A percentile compares a stretch with the other conserved stretches of the same genome.
phyloP scores from a whole-genome alignment of 1,140 invertebrate species.

The Zaprionus africanus region DNA sequence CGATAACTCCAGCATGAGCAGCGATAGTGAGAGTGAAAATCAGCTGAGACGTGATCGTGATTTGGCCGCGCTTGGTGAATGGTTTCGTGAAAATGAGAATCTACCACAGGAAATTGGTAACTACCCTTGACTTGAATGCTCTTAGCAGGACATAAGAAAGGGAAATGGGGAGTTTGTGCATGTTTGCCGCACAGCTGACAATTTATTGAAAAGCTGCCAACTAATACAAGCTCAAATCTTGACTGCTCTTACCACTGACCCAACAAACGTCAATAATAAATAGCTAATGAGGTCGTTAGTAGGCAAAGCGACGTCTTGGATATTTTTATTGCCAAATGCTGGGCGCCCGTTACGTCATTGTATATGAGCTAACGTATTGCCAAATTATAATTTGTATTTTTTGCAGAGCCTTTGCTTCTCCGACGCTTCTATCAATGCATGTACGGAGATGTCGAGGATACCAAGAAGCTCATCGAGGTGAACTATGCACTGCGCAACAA shows the following conservation, averaged over 20 bases:
- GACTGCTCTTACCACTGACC: neutral
- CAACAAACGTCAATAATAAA: constrained; percentile 27
- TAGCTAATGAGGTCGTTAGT: constrained; percentile 73
- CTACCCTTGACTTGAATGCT: neutral
- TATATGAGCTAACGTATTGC: constrained; percentile 3
- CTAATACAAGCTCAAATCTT: constrained; percentile 21
- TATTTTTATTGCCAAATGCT: constrained; percentile 28
- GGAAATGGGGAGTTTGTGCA: neutral
- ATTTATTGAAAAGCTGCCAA: constrained; percentile 35
- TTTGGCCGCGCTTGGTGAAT: constrained; percentile 64
- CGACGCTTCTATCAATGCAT: constrained; percentile 84
- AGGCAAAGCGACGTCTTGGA: constrained; percentile 37
- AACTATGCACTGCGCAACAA: constrained; percentile 88
- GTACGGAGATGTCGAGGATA: constrained; percentile 85
- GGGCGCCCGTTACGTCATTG: constrained; percentile 59
- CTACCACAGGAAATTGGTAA: constrained; percentile 79
- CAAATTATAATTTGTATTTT: neutral
- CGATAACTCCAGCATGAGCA: constrained; percentile 50
- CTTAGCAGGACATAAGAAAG: neutral
- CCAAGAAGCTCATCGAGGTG: constrained; percentile 87
- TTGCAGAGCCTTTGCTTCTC: constrained; percentile 69
- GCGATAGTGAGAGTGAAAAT: constrained; percentile 38
- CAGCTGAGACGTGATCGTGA: constrained; percentile 60
- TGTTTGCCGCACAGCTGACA: neutral
- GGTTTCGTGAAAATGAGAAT: constrained; percentile 74